These are phyloP conservation scores for Heteropelma amictum DNA, from an alignment of 2,888 invertebrate species.

Conservation along the genomic window DNA sequence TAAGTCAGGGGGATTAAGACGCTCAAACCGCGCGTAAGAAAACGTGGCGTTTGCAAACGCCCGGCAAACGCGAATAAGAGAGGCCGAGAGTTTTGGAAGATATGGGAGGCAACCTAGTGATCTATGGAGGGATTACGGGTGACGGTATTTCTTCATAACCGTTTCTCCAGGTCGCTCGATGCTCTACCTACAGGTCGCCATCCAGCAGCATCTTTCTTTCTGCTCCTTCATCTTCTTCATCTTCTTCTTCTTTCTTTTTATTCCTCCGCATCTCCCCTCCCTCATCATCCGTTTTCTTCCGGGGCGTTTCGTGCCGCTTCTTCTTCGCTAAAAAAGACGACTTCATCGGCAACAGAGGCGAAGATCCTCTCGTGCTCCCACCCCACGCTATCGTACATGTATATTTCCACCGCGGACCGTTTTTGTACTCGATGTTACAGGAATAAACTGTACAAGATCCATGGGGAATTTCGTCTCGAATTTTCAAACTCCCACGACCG, in stretches of 20 bases:
- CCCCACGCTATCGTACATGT: neutral
- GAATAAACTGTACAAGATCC: neutral
- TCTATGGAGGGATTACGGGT: slow-evolving; percentile 77
- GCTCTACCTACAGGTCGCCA: slow-evolving; percentile 49
- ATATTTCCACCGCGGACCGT: neutral
- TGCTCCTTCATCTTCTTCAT: slow-evolving; percentile 42
- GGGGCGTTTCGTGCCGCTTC: neutral
- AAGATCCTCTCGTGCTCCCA: slow-evolving; percentile 5
- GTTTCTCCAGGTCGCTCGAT: slow-evolving; percentile 68
- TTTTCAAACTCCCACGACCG: too few species aligned
- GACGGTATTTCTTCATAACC: slow-evolving; percentile 78
- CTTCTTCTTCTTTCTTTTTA: slow-evolving; percentile 37
- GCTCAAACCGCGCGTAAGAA: slow-evolving; percentile 58
- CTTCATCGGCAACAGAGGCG: neutral
- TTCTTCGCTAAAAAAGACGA: slow-evolving; percentile 11
- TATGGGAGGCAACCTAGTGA: slow-evolving; percentile 65
- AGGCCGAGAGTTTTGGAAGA: slow-evolving; percentile 34
- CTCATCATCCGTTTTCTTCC: slow-evolving; percentile 36
- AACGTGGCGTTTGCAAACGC: slow-evolving; percentile 52
- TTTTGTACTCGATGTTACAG: too few species aligned
- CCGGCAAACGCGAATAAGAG: slow-evolving; percentile 11
- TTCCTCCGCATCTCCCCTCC: slow-evolving; percentile 15
- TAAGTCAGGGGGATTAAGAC: slow-evolving; percentile 74
- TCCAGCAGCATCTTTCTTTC: slow-evolving; percentile 35
- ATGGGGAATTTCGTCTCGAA: too few species aligned